phyloP scores from a whole-genome alignment of 2,113 vertebrate species.

The Equus przewalskii region DNA sequence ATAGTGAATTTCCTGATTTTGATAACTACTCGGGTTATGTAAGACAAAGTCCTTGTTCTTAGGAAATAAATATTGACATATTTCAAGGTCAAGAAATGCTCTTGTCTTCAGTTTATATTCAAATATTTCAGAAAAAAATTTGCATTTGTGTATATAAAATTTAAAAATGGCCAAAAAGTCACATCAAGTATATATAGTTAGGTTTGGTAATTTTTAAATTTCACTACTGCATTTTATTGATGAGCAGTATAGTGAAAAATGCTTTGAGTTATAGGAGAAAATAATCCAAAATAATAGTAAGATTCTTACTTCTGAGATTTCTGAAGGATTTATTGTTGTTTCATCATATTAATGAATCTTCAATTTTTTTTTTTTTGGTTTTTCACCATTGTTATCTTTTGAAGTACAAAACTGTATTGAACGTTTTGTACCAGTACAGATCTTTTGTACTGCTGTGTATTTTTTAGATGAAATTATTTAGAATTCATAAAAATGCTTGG shows the following conservation, averaged over 20 bases:
- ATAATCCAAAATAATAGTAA: background rate
- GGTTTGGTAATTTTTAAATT: conserved; percentile 25
- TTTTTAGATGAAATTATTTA: conserved; percentile 27
- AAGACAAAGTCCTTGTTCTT: background rate
- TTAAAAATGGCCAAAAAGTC: background rate
- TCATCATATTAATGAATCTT: background rate
- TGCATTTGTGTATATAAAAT: background rate
- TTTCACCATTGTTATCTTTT: background rate
- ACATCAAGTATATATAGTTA: background rate
- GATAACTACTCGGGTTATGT: background rate
- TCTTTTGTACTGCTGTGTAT: background rate
- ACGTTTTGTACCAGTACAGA: background rate
- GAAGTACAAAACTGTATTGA: background rate
- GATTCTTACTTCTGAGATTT: conserved; percentile 18
- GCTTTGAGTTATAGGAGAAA: conserved; percentile 16
- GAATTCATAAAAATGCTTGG: background rate
- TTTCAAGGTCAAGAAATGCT: background rate
- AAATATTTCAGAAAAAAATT: background rate
- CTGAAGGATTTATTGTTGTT: background rate
- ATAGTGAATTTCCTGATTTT: background rate
- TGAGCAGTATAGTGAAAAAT: background rate
- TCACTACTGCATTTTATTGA: background rate
- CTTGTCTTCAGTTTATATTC: background rate
- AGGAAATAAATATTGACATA: background rate
- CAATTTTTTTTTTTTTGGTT: background rate